Base-by-base conservation (phyloP, 1,140 invertebrate species). In the Anadara kagoshimensis region DNA sequence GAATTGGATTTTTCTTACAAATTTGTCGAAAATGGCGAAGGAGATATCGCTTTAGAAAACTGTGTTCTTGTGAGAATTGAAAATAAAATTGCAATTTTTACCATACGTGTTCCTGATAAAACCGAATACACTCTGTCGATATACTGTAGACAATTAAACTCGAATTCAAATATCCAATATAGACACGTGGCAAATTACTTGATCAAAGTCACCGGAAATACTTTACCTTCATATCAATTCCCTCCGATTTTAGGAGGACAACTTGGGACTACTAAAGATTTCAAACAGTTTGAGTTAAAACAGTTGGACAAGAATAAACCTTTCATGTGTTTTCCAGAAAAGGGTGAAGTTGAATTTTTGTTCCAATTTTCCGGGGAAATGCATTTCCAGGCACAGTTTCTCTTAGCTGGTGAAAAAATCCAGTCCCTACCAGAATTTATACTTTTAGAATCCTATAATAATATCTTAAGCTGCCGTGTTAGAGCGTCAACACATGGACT, bases 1-100 rank as follows among this genome's bases (percentile, higher is more conserved):
- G 74, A 80, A 26, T 61, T 80, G 12, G 81, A 83, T 61, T 80
- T 83, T 56, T 73, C 75, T 45, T 78, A 83, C 45, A 76, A 80
- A 45, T 74, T 82, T 5, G 66, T 79, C 29, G 73, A 75, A 43
- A 76, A 73, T 18, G 80, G 78, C 20, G 61, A 78, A 44, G 61
- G 78, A 20, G 69, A 69, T 58, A 63, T 62, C 11, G 62, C 78
- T 11, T 54, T 68, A 1, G 62, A 75, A 45, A 58, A 76, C 18
- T 68, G 70, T 61, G 75, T 81, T 36, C 63, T 81, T 29, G 74
- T 78, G 43, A 51, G 74, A 2, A 66, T 78, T 49, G 79, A 81
- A 54, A 77, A 78, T 59, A 53, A 63, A 24, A 74, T 78, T 26
- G 75, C 75, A 57, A 72, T 73, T 8, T 76, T 81, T 51, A 81